Evolutionary conservation across 1,140 invertebrate species (phyloP).

Genomic region (Drosophila micromelanica): DNA sequence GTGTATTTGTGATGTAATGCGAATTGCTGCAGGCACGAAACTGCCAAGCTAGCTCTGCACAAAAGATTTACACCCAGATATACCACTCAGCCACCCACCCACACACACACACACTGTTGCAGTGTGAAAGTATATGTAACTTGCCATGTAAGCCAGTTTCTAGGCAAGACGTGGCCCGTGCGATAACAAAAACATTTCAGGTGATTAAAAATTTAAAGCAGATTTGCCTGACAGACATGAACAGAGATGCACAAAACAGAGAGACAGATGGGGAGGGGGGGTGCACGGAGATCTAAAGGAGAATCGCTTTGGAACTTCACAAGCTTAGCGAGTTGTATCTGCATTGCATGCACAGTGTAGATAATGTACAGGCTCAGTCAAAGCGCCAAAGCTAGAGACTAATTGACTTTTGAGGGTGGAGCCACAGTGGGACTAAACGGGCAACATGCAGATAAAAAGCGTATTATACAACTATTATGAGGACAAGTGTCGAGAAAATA

Average conservation of each 20-base stretch:
- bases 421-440: conserved; percentile 5
- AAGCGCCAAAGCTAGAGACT: conserved; percentile 10
- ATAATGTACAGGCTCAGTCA: conserved; percentile 23
- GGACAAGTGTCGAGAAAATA: too few species aligned
- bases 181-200: conserved; percentile 56
- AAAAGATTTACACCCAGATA: conserved; percentile 33
- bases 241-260: neutral
- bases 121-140: conserved; percentile 12
- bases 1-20: conserved; percentile 41
- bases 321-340: conserved; percentile 34
- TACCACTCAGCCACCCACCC: neutral
- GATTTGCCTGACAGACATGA: conserved; percentile 50
- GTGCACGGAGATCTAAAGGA: neutral
- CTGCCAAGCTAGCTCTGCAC: conserved; percentile 33
- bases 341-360: conserved; percentile 50
- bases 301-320: conserved; percentile 23
- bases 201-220: conserved; percentile 59
- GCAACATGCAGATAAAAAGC: too few species aligned
- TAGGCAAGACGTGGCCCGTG: conserved; percentile 9
- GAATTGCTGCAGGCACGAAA: conserved; percentile 34
- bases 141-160: conserved; percentile 18
- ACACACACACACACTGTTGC: neutral
- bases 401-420: conserved; percentile 48
- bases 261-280: neutral
- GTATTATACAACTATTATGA: too few species aligned